phyloP scores from a whole-genome alignment of 2,888 invertebrate species.

The Cinara cedri region DNA sequence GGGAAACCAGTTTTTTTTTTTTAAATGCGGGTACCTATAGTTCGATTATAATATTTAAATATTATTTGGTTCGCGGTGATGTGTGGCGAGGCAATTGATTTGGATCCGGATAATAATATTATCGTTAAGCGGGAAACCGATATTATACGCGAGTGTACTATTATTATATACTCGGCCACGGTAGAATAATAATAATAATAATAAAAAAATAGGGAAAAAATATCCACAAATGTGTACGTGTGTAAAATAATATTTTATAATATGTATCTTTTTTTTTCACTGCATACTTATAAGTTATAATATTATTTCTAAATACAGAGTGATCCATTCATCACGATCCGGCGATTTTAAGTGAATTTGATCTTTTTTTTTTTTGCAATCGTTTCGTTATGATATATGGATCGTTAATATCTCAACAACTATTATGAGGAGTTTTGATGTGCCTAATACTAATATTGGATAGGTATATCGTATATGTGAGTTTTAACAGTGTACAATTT shows the following conservation, averaged over 20 bases:
- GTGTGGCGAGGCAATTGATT: slow-evolving; percentile 47
- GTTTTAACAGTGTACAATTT: not conserved
- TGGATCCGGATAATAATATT: slow-evolving; percentile 40
- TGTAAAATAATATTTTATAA: not conserved
- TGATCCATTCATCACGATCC: no score
- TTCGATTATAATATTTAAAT: slow-evolving; percentile 52
- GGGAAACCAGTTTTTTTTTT: slow-evolving; percentile 49
- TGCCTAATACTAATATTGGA: no score
- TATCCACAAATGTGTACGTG: not conserved
- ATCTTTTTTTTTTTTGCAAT: no score
- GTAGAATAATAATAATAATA: not conserved
- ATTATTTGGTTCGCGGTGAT: slow-evolving; percentile 29
- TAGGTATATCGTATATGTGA: no score
- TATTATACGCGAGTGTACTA: slow-evolving; percentile 1
- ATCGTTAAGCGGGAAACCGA: slow-evolving; percentile 41
- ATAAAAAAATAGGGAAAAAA: slow-evolving; percentile 13
- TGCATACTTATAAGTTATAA: no score
- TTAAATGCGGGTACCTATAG: slow-evolving; percentile 42
- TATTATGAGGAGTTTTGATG: no score
- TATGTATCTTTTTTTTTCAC: no score
- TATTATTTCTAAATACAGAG: no score
- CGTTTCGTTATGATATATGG: no score
- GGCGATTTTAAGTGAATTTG: no score
- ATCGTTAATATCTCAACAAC: no score
- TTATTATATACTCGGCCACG: not conserved